Percentiles rank a stretch among this genome's conserved stretches.
Conservation (phyloP, 1,140 invertebrate genomes). For the Drosophila novamexicana region DNA sequence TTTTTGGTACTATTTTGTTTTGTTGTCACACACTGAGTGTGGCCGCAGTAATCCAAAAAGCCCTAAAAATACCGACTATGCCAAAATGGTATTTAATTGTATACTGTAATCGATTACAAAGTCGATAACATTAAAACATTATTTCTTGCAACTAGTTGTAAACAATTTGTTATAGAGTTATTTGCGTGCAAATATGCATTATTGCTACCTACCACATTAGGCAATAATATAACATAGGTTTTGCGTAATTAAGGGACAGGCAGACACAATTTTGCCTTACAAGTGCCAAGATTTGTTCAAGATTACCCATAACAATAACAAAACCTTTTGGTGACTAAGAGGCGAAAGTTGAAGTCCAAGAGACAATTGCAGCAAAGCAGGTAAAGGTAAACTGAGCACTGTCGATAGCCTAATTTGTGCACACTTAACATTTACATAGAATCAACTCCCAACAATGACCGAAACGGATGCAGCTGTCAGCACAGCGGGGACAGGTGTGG, state of each 20-base stretch:
- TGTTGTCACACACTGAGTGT: constrained; percentile 25
- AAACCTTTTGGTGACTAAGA: constrained; percentile 40
- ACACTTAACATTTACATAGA: neutral
- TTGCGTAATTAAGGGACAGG: neutral
- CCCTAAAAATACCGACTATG: neutral
- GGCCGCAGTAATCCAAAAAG: neutral
- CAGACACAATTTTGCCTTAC: neutral
- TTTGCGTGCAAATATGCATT: constrained; percentile 10
- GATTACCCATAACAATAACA: constrained; percentile 37
- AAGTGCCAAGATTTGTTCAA: constrained; percentile 2
- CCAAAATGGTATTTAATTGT: neutral
- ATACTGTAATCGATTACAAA: constrained; percentile 1
- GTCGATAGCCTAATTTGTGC: neutral
- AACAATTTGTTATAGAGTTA: neutral
- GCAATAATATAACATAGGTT: constrained; percentile 4
- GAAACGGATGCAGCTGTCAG: constrained; percentile 19
- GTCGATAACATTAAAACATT: constrained; percentile 16
- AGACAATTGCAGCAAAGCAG: neutral
- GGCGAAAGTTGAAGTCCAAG: constrained; percentile 38
- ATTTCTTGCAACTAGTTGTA: constrained; percentile 6
- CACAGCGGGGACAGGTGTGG: neutral
- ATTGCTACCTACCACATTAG: neutral
- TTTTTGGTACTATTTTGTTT: constrained; percentile 46
- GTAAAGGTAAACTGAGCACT: neutral
- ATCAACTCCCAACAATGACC: constrained; percentile 10